phyloP scores from a whole-genome alignment of 2,888 invertebrate genomes.

The Chymomyza caudatula region DNA sequence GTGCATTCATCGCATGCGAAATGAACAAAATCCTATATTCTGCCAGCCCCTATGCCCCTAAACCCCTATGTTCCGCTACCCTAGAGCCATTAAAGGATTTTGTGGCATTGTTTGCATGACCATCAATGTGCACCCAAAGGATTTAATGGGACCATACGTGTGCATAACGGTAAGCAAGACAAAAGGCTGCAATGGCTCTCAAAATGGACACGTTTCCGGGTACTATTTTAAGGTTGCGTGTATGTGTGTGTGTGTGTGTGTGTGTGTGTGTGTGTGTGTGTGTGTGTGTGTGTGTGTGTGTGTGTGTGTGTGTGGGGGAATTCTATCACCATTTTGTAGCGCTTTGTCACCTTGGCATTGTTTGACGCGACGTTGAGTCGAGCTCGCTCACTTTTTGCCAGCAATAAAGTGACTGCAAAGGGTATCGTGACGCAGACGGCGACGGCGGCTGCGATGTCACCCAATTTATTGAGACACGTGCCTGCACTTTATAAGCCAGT shows the following conservation, averaged over 20 bases:
- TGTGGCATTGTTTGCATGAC: neutral
- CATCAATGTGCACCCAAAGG: neutral
- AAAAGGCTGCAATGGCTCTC: neutral
- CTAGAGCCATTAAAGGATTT: neutral
- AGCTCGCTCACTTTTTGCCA: conserved; percentile 28
- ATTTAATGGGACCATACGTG: neutral
- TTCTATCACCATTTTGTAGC: neutral
- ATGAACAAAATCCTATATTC: neutral
- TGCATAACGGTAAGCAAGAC: neutral
- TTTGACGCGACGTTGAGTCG: neutral
- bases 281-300: neutral
- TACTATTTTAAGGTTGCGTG: neutral
- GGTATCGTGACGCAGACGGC: neutral
- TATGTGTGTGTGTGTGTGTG: neutral
- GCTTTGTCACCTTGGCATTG: neutral
- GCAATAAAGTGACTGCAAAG: neutral
- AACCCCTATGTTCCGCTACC: neutral
- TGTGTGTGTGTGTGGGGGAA: neutral
- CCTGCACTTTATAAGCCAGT: conserved; percentile 45
- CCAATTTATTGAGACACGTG: conserved; percentile 57
- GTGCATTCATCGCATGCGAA: no score
- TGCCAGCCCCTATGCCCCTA: neutral
- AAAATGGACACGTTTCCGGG: no score
- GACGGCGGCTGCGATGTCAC: conserved; percentile 14
- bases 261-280: neutral